Percentiles rank a stretch among this genome's conserved stretches.
These are phyloP conservation scores for Tor tambroides DNA, from an alignment of 2,113 vertebrate genomes.

Conservation along the genomic window DNA sequence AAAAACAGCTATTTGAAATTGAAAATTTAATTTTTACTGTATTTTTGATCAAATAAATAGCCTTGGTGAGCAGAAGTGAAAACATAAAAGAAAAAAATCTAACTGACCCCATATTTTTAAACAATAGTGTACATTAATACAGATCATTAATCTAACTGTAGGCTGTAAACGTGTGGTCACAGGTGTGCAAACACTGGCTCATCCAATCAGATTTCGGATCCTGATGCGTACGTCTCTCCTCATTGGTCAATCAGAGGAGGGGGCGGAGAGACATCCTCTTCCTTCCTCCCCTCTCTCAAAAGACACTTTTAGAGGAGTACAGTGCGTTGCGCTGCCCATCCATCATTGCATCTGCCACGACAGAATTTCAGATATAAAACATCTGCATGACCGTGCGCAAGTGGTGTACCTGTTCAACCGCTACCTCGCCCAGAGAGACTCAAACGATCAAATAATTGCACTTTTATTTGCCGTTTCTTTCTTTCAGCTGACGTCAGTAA, in stretches of 20 bases:
- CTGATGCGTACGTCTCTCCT: not conserved
- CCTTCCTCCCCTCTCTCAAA: conserved; percentile 73
- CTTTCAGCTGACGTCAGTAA: conserved; percentile 3
- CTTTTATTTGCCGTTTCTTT: not conserved
- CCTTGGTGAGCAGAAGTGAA: not conserved
- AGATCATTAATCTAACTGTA: not conserved
- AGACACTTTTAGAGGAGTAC: conserved; percentile 74
- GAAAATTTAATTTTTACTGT: not conserved
- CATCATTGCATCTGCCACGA: conserved; percentile 78
- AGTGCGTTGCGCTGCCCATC: conserved; percentile 73
- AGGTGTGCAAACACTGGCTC: not conserved
- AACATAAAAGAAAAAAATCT: not conserved
- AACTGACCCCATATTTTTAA: not conserved
- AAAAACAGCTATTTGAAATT: not conserved
- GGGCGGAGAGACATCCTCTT: conserved; percentile 72
- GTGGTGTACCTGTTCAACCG: conserved; percentile 72
- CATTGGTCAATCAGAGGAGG: conserved; percentile 27
- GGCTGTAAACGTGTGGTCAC: not conserved
- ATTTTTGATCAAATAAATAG: not conserved
- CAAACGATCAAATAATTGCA: not conserved
- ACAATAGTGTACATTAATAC: not conserved
- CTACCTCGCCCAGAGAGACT: not conserved
- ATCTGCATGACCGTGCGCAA: conserved; percentile 70
- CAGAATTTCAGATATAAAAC: conserved; percentile 71
- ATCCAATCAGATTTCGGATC: conserved; percentile 9